These are phyloP conservation scores for Rhingia rostrata DNA, from an alignment of 2,888 invertebrate species.

Conservation along the genomic window DNA sequence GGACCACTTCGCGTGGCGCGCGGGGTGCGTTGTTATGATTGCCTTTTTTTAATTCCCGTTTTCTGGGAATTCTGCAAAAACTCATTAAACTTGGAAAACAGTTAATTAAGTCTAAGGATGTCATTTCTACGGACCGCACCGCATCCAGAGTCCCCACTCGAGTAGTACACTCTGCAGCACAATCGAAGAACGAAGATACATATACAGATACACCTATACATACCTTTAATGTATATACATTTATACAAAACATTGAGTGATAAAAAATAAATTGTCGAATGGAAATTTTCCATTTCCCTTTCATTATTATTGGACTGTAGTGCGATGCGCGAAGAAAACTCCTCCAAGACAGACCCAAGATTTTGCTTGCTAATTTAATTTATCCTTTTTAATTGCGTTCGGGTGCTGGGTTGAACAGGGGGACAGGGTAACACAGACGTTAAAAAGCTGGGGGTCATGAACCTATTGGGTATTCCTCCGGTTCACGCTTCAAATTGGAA, in stretches of 20 bases:
- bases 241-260: conserved; percentile 49
- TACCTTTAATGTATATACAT: conserved; percentile 2
- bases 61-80: conserved; percentile 35
- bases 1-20: background rate
- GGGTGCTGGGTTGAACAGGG: no score
- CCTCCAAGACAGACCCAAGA: conserved; percentile 19
- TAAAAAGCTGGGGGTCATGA: background rate
- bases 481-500: conserved; percentile 66
- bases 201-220: no score
- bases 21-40: conserved; percentile 30
- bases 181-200: conserved; percentile 30
- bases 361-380: conserved; percentile 70
- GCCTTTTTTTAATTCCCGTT: conserved; percentile 21
- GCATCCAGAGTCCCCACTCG: background rate
- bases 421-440: conserved; percentile 3
- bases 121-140: conserved; percentile 40
- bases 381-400: conserved; percentile 70
- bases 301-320: conserved; percentile 12
- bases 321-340: background rate
- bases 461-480: conserved; percentile 33
- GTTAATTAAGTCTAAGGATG: conserved; percentile 66
- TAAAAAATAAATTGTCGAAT: conserved; percentile 65
- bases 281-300: conserved; percentile 54
- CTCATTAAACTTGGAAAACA: conserved; percentile 60
- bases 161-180: conserved; percentile 18